Conservation (phyloP, 2,113 vertebrate genomes). For the Tachuris rubrigastra region DNA sequence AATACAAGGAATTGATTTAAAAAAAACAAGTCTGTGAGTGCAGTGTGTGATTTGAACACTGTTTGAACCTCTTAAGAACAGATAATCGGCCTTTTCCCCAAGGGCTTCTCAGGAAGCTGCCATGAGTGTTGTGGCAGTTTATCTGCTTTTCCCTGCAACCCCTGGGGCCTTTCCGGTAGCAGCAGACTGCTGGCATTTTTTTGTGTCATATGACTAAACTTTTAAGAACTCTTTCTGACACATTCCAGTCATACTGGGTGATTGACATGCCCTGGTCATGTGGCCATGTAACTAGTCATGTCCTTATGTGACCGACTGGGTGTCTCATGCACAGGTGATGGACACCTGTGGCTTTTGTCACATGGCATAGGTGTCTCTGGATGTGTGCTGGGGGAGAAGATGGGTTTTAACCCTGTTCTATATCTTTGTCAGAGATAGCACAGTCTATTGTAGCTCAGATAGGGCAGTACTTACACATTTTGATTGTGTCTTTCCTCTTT, state of each 20-base stretch:
- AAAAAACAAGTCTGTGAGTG: rapidly evolving
- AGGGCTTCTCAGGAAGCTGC: neutral
- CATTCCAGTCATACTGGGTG: neutral
- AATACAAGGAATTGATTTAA: neutral
- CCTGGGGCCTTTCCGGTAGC: neutral
- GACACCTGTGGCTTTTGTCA: neutral
- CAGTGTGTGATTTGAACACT: neutral
- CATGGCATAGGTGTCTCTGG: rapidly evolving
- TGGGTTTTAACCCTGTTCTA: rapidly evolving
- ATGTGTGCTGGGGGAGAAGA: neutral
- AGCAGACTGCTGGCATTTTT: neutral
- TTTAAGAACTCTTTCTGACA: neutral
- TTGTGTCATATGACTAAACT: neutral
- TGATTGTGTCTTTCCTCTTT: neutral
- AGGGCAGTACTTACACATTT: rapidly evolving
- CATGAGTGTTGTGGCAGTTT: neutral
- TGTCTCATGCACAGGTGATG: neutral
- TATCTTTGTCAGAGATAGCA: rapidly evolving
- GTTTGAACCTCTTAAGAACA: neutral
- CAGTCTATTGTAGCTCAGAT: neutral
- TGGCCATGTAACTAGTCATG: neutral
- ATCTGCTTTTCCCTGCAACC: neutral
- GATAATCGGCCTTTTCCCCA: neutral
- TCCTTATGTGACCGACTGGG: neutral
- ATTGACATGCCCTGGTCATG: neutral